Conservation (phyloP, 2,797 vertebrate genomes). For the Cichlasoma orientale region DNA sequence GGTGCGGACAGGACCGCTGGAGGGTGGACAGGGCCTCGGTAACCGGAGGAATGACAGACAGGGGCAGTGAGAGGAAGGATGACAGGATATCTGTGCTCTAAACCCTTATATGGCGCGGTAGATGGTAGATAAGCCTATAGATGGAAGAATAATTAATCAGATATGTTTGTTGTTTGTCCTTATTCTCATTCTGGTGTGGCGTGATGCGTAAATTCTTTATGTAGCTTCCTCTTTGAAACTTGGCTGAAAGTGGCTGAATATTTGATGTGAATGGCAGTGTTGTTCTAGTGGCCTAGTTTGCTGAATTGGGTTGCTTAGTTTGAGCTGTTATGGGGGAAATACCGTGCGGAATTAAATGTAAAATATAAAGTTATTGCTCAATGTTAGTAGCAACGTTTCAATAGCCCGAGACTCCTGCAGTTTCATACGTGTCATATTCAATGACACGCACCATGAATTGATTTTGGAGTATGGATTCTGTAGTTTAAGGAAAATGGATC, state of each 20-base stretch:
- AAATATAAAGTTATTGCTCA: background rate
- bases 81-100: background rate
- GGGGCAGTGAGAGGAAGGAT: conserved; percentile 2
- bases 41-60: conserved; percentile 33
- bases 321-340: conserved; percentile 8
- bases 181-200: background rate
- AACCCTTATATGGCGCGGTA: background rate
- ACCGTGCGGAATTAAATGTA: background rate
- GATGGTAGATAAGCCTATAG: background rate
- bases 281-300: conserved; percentile 44
- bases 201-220: conserved; percentile 25
- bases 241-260: conserved; percentile 41
- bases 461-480: conserved; percentile 19
- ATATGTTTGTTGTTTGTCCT: conserved; percentile 25
- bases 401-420: background rate
- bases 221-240: conserved; percentile 22
- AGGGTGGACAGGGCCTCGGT: conserved; percentile 29
- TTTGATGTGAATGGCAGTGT: conserved; percentile 44
- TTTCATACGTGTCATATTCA: conserved; percentile 25
- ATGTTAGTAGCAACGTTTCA: background rate
- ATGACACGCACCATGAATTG: conserved; percentile 31
- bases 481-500: background rate
- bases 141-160: background rate
- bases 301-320: conserved; percentile 29
- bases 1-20: conserved; percentile 37